phyloP scores from a whole-genome alignment of 2,797 vertebrate species.

The Etheostoma nigrum region DNA sequence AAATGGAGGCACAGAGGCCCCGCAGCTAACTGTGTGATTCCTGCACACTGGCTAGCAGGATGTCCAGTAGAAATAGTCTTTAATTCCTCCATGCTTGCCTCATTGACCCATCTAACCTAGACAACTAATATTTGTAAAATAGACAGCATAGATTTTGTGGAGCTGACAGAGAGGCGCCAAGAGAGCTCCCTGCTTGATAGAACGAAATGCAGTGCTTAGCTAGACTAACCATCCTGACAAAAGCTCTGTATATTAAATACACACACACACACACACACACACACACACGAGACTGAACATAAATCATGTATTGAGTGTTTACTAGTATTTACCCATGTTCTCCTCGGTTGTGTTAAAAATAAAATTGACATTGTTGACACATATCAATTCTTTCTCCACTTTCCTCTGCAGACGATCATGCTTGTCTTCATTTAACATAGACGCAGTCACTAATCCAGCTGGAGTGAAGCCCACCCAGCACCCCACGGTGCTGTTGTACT shows the following conservation, averaged over 20 bases:
- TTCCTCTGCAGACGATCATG: constrained; percentile 6
- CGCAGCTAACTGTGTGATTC: too few relatives aligned
- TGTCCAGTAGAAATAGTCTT: too few relatives aligned
- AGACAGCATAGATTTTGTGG: too few relatives aligned
- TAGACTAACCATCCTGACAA: neutral
- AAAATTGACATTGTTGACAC: neutral
- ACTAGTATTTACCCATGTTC: constrained; percentile 21
- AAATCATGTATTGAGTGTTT: neutral
- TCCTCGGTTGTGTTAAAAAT: neutral
- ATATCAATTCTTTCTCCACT: neutral
- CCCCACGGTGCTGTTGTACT: constrained; percentile 38
- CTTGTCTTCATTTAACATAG: neutral
- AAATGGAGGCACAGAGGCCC: too few relatives aligned
- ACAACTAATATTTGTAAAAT: too few relatives aligned
- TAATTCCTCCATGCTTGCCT: too few relatives aligned
- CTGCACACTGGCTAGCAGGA: too few relatives aligned
- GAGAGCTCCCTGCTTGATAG: too few relatives aligned
- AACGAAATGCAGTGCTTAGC: neutral
- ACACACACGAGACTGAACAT: neutral
- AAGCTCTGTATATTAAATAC: too few relatives aligned
- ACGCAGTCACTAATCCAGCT: neutral
- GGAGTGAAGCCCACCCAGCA: constrained; percentile 17
- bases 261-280: neutral
- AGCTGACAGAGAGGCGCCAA: too few relatives aligned
- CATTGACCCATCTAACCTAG: too few relatives aligned